phyloP scores from a whole-genome alignment of 2,113 vertebrate genomes.

The Entomyzon cyanotis region DNA sequence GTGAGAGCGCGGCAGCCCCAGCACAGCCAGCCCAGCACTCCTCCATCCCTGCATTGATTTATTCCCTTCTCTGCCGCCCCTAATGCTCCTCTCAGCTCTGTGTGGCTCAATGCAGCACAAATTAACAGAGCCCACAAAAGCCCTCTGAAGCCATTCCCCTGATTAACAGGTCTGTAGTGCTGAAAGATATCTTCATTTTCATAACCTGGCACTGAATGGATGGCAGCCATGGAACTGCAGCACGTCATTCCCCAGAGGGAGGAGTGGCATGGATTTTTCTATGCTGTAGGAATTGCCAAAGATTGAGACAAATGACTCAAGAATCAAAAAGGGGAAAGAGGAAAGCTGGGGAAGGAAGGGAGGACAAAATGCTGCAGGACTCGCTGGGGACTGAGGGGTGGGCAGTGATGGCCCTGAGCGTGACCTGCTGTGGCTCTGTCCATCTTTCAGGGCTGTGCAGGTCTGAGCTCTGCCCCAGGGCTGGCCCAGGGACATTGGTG shows the following conservation, averaged over 20 bases:
- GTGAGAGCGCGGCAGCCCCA: not conserved
- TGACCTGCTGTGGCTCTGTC: not conserved
- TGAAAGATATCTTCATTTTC: constrained; percentile 65
- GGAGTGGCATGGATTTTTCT: constrained; percentile 19
- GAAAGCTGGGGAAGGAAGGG: not conserved
- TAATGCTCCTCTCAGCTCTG: constrained; percentile 42
- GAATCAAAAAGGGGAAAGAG: not conserved
- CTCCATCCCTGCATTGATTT: constrained; percentile 40
- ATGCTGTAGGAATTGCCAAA: not conserved
- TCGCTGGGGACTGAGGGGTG: not conserved
- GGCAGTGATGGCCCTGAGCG: not conserved
- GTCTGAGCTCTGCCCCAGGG: not conserved
- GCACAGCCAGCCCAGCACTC: constrained; percentile 36
- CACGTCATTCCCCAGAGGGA: constrained; percentile 22
- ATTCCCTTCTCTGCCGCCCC: constrained; percentile 25
- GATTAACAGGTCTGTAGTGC: constrained; percentile 54
- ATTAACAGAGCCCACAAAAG: constrained; percentile 60
- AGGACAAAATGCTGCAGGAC: not conserved
- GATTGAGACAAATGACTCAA: constrained; percentile 2
- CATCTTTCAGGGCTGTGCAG: not conserved
- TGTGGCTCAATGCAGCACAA: constrained; percentile 41
- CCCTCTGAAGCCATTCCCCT: constrained; percentile 58
- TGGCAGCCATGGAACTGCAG: not conserved
- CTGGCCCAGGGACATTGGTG: not conserved
- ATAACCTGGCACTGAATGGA: constrained; percentile 61